Conservation (phyloP, 1,140 invertebrate species). For the Saccostrea glomerata region DNA sequence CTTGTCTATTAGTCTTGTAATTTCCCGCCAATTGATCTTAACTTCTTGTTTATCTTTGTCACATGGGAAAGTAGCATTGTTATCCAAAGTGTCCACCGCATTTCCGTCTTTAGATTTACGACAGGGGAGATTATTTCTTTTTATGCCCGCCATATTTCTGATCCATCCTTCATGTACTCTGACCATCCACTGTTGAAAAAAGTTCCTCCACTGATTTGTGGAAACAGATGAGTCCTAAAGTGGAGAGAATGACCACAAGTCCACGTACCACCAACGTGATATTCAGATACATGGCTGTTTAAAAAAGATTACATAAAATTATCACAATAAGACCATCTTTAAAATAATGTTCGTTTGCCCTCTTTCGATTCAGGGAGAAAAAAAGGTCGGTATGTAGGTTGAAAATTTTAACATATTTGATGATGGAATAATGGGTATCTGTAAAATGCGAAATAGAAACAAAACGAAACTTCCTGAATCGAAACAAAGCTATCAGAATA, state of each 20-base stretch:
- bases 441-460: no score
- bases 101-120: not conserved
- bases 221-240: not conserved
- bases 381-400: no score
- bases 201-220: not conserved
- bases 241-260: not conserved
- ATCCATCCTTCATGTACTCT: not conserved
- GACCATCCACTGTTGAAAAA: not conserved
- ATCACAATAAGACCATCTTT: not conserved
- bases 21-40: not conserved
- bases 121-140: not conserved
- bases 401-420: no score
- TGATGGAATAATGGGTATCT: no score
- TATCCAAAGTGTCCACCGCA: not conserved
- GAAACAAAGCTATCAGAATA: no score
- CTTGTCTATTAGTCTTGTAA: not conserved
- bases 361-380: no score
- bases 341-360: no score
- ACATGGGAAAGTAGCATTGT: not conserved
- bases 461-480: no score
- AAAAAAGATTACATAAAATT: not conserved
- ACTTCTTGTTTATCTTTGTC: not conserved
- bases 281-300: not conserved
- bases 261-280: not conserved
- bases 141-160: not conserved